These are phyloP conservation scores for Caerostris extrusa DNA, from an alignment of 1,140 invertebrate species.

Conservation along the genomic window DNA sequence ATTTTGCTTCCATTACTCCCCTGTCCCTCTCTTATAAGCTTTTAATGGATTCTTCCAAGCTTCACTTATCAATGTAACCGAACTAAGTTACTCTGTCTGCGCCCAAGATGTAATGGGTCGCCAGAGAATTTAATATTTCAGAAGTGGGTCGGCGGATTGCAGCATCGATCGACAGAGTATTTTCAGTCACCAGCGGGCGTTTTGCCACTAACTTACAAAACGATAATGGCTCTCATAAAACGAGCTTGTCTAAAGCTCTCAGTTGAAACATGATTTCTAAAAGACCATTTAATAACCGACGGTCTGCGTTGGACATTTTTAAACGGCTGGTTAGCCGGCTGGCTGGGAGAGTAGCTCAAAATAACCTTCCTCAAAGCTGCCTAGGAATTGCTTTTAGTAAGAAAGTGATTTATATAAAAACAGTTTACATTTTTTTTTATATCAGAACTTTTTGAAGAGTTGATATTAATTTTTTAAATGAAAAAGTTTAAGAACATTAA, in stretches of 20 bases:
- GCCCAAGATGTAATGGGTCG: background rate
- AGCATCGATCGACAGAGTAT: background rate
- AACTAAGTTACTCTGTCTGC: conserved; percentile 17
- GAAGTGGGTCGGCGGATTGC: background rate
- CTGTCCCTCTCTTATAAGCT: background rate
- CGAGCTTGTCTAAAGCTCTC: background rate
- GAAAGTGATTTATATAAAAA: too few relatives aligned
- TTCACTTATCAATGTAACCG: conserved; percentile 3
- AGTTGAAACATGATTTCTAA: background rate
- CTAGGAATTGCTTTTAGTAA: too few relatives aligned
- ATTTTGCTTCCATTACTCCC: conserved; percentile 19
- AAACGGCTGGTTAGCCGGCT: background rate
- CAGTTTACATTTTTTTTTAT: too few relatives aligned
- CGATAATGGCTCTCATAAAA: conserved; percentile 20
- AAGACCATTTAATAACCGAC: background rate
- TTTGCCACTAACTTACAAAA: background rate
- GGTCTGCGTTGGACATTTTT: background rate
- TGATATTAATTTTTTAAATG: too few relatives aligned
- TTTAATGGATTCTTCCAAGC: conserved; percentile 19
- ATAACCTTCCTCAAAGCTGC: background rate
- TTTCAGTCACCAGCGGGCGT: background rate
- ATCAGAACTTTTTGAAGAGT: too few relatives aligned
- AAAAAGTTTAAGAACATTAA: too few relatives aligned
- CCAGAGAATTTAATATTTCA: conserved; percentile 20
- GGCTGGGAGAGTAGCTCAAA: background rate